Conservation (phyloP, 2,888 invertebrate genomes). For the Watsonalla binaria region DNA sequence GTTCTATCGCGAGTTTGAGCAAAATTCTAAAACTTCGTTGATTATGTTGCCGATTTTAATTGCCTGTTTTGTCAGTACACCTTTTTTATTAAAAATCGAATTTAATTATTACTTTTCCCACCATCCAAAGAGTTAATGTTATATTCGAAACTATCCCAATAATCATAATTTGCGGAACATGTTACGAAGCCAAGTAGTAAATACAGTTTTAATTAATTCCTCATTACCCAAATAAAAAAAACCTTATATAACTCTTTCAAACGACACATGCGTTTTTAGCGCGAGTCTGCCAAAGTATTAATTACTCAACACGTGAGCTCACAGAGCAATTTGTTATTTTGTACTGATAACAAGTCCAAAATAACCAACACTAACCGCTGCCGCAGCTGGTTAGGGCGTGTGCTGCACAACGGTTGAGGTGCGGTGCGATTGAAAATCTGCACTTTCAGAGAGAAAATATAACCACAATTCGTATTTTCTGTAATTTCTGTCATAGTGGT, state of each 20-base stretch:
- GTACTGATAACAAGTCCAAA: neutral
- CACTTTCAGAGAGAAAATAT: too few species aligned
- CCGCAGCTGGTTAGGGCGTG: neutral
- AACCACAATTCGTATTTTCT: too few species aligned
- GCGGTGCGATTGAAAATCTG: neutral
- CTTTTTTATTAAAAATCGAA: too few species aligned
- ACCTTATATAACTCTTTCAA: neutral
- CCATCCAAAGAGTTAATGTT: neutral
- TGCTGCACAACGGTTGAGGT: neutral
- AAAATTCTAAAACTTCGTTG: conserved; percentile 20
- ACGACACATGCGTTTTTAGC: neutral
- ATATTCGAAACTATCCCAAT: neutral
- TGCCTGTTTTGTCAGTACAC: conserved; percentile 8
- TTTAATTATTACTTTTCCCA: too few species aligned
- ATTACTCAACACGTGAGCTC: neutral
- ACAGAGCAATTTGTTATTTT: neutral
- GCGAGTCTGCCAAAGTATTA: neutral
- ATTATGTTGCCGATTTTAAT: conserved; percentile 20
- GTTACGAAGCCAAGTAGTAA: neutral
- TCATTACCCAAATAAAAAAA: neutral
- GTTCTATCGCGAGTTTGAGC: too few species aligned
- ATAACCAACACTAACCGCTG: neutral
- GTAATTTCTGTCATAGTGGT: too few species aligned
- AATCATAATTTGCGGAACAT: neutral
- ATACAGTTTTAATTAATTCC: neutral